Evolutionary conservation across 1,140 invertebrate species (phyloP).

Genomic region (Teleopsis dalmanni): DNA sequence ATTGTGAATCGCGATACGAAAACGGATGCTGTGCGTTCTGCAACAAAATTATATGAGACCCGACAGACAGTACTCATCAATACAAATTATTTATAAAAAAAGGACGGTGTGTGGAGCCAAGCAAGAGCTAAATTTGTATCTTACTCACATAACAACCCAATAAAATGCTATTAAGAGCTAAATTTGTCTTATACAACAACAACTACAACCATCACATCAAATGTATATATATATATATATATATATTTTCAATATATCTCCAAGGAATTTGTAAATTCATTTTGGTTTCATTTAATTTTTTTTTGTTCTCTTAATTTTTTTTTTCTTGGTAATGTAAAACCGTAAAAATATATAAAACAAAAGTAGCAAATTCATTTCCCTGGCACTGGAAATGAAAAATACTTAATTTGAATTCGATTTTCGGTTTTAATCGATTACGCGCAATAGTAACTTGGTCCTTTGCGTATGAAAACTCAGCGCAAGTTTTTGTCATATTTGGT

Average conservation of each 20-base stretch:
- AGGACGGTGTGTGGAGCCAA: no score
- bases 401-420: conserved; percentile 13
- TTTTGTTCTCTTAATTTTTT: not conserved
- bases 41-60: no score
- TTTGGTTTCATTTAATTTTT: conserved; percentile 7
- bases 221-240: not conserved
- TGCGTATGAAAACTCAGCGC: no score
- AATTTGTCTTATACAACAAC: no score
- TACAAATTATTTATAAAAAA: no score
- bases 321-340: not conserved
- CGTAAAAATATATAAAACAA: not conserved
- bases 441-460: not conserved
- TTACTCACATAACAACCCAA: no score
- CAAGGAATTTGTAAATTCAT: conserved; percentile 13
- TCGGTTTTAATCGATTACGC: conserved; percentile 3
- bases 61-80: no score
- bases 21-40: not conserved
- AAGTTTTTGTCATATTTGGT: no score
- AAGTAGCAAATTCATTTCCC: conserved; percentile 12
- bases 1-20: not conserved
- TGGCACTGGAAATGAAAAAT: conserved; percentile 10
- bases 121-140: no score
- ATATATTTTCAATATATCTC: not conserved
- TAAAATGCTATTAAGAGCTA: no score
- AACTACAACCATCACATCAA: no score